Evolutionary conservation across 2,888 invertebrate species (phyloP).

Genomic region (Heliconius ethilla): DNA sequence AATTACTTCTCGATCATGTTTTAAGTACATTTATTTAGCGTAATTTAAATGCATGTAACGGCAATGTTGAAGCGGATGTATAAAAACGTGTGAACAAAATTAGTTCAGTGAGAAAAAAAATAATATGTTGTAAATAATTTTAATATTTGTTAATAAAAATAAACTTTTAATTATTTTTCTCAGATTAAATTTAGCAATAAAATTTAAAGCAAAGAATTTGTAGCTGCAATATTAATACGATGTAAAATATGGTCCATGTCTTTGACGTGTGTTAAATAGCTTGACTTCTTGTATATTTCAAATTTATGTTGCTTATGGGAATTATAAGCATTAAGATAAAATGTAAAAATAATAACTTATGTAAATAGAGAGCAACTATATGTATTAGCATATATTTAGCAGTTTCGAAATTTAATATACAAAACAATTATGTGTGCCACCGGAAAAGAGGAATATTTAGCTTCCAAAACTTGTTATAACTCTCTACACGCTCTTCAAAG

Average conservation of each 20-base stretch:
- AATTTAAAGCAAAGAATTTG: neutral
- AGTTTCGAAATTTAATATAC: neutral
- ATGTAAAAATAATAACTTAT: no score
- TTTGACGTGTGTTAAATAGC: no score
- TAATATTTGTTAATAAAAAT: neutral
- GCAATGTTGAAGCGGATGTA: neutral
- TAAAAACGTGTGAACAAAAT: slow-evolving; percentile 12
- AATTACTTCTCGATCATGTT: slow-evolving; percentile 29
- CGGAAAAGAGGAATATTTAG: no score
- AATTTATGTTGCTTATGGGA: no score
- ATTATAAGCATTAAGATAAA: no score
- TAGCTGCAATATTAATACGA: no score
- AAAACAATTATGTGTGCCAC: neutral
- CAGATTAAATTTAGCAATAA: neutral
- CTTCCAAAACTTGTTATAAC: neutral
- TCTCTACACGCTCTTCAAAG: neutral
- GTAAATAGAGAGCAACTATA: no score
- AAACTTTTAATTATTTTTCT: neutral
- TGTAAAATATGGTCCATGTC: no score
- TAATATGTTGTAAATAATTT: neutral
- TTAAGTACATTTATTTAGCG: neutral
- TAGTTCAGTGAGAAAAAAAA: neutral
- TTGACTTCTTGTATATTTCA: no score
- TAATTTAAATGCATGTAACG: neutral
- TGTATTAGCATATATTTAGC: no score